phyloP scores from a whole-genome alignment of 2,888 invertebrate species.

The Charanyca ferruginea region DNA sequence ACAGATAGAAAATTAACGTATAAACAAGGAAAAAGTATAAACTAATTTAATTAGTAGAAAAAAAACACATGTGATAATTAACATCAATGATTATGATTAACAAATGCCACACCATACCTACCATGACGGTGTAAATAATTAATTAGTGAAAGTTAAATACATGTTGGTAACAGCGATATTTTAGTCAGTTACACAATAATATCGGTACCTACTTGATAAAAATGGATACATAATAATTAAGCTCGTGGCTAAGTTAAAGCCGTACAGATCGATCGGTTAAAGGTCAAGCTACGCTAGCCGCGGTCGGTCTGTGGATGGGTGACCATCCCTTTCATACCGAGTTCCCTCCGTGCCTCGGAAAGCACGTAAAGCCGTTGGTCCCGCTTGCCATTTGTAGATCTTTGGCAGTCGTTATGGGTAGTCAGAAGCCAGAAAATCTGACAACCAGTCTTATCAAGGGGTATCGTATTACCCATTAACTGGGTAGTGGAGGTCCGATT shows the following conservation, averaged over 20 bases:
- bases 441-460: too few species aligned
- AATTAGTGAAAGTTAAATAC: conserved; percentile 19
- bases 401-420: too few species aligned
- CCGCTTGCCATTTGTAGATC: too few species aligned
- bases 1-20: not conserved
- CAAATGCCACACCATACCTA: conserved; percentile 5
- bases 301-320: too few species aligned
- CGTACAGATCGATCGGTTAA: too few species aligned
- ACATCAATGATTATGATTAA: conserved; percentile 15
- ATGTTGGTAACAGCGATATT: conserved; percentile 6
- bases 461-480: too few species aligned
- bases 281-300: too few species aligned
- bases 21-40: conserved; percentile 9
- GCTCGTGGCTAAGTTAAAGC: not conserved
- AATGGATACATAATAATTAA: not conserved
- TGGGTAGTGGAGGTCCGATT: too few species aligned
- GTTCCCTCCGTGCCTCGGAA: too few species aligned
- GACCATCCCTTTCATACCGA: too few species aligned
- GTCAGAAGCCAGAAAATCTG: too few species aligned
- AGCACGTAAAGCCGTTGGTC: too few species aligned
- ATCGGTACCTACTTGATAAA: conserved; percentile 5
- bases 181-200: conserved; percentile 21
- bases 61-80: conserved; percentile 28
- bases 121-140: conserved; percentile 23
- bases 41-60: not conserved